Conservation (phyloP, 2,888 invertebrate genomes). For the Hirudinaria manillensis region DNA sequence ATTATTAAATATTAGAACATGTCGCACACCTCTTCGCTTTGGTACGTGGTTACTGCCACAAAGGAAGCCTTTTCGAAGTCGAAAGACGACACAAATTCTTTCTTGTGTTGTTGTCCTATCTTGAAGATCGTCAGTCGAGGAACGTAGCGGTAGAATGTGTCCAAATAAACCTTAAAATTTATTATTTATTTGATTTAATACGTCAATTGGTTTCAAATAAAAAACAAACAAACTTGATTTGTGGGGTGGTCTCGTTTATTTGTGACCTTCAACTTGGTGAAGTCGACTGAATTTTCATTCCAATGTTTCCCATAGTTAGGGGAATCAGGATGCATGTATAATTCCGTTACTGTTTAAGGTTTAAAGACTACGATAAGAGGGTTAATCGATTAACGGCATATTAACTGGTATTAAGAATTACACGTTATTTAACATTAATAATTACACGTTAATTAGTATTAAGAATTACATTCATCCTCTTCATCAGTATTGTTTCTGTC, state of each 20-base stretch:
- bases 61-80: constrained; percentile 92
- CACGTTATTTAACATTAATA: too few relatives aligned
- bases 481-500: too few relatives aligned
- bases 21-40: constrained; percentile 79
- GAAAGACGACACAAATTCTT: constrained; percentile 63
- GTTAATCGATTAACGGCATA: too few relatives aligned
- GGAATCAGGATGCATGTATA: constrained; percentile 59
- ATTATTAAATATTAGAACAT: too few relatives aligned
- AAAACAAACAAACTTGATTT: constrained; percentile 32
- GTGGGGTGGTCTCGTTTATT: constrained; percentile 62
- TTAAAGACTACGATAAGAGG: too few relatives aligned
- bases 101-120: constrained; percentile 61
- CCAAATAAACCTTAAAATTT: constrained; percentile 67
- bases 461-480: too few relatives aligned
- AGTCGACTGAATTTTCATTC: constrained; percentile 56
- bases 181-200: too few relatives aligned
- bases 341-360: constrained; percentile 64
- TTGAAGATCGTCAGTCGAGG: constrained; percentile 84
- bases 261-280: constrained; percentile 57
- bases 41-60: constrained; percentile 96
- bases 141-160: constrained; percentile 94
- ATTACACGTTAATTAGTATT: too few relatives aligned
- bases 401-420: too few relatives aligned
- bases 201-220: too few relatives aligned
- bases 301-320: constrained; percentile 57